Evolutionary conservation across 2,888 invertebrate species (phyloP), one percentile per base, ranked within the genome.

Genomic region (Xylota sylvarum): DNA sequence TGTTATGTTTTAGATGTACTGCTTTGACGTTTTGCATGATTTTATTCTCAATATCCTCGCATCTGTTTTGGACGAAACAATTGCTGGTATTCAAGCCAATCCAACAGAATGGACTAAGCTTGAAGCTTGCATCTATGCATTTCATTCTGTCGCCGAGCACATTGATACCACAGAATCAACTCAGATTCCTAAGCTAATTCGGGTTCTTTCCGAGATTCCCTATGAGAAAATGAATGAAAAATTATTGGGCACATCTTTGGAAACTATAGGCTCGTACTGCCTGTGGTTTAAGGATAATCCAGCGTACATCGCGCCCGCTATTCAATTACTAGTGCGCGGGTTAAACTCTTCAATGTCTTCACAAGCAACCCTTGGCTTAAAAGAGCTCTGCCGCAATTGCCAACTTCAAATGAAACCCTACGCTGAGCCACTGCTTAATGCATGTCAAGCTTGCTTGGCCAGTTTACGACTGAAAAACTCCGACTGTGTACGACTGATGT

Each of bases 301-400:
- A 0, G 94, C 94, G 17, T 94, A 95, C 91, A 93, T 97, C 87
- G 94, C 94, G 30, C 94, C 94, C 79, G 94, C 96, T 5, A 93
- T 97, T 72, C 95, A 96, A n/a, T 92, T 97, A 23, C 92, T 97
- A 3, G 93, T 94, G 14, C 93, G 95, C 40, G 96, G 96, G 1
- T 92, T 97, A 10, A 94, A 95, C 88, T 93, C 94, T 0, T 94
- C 95, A 32, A 96, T 96, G 83, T 95, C 96, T 0, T 95, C 96
- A 4, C 95, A 96, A 73, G 96, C 97, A 0, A 97, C 98, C 4
- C 95, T 98, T 92, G 98, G 98, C 27, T 93, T 98, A 10, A 97
- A 98, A 91, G 98, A 98, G 90, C 94, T 98, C 46, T 96, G 97
- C 37, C 94, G 96, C 40, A 97, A 97, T 91, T 97, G 97, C 90